phyloP scores from a whole-genome alignment of 2,888 invertebrate species.

The Drosophila borealis region DNA sequence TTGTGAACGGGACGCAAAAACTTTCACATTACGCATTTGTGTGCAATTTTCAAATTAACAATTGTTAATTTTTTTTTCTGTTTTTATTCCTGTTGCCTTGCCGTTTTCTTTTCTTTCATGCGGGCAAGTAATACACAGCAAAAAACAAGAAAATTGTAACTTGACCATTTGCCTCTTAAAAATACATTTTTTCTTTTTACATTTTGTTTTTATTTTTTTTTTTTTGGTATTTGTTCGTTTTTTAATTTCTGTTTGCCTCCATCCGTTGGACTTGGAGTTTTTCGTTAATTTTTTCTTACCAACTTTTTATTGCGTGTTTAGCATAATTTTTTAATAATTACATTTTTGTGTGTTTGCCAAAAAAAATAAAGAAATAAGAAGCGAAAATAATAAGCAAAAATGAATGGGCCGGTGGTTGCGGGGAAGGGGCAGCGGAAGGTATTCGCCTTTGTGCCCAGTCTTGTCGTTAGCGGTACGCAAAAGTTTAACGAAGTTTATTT shows the following conservation, averaged over 20 bases:
- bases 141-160: constrained; percentile 40
- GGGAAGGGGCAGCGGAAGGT: constrained; percentile 15
- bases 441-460: constrained; percentile 35
- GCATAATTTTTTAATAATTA: constrained; percentile 81
- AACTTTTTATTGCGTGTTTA: constrained; percentile 79
- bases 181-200: constrained; percentile 52
- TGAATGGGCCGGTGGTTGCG: constrained; percentile 12
- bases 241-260: constrained; percentile 31
- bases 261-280: constrained; percentile 51
- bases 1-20: constrained; percentile 57
- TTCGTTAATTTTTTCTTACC: constrained; percentile 76
- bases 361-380: constrained; percentile 64
- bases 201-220: background rate
- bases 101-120: constrained; percentile 44
- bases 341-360: constrained; percentile 77
- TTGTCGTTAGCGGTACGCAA: constrained; percentile 65
- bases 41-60: constrained; percentile 82
- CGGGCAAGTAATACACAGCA: constrained; percentile 41
- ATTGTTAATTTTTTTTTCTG: constrained; percentile 75
- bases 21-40: constrained; percentile 82
- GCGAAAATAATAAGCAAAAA: constrained; percentile 68
- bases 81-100: constrained; percentile 22
- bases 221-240: constrained; percentile 28
- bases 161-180: constrained; percentile 80
- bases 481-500: constrained; percentile 78